Percentiles rank a stretch among this genome's conserved stretches.
Evolutionary conservation across 2,113 vertebrate species (phyloP).

Genomic region (Nesospiza acunhae): DNA sequence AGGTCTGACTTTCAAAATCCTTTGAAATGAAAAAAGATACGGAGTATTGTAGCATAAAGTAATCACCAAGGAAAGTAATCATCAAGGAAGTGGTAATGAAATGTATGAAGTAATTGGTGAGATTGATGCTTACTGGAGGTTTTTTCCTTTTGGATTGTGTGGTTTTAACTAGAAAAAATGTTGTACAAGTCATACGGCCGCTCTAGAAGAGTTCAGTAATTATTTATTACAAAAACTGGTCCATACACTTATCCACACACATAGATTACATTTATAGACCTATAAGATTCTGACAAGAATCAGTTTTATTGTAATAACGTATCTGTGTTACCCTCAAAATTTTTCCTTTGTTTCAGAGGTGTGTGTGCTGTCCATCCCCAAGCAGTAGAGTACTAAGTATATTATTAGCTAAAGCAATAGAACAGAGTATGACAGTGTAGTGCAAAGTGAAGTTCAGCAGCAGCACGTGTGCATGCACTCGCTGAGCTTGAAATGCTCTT

Average conservation of each 20-base stretch:
- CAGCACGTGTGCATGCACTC: rapidly evolving
- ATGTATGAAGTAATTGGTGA: not conserved
- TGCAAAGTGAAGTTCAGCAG: not conserved
- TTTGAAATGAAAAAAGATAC: not conserved
- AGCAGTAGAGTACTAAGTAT: not conserved
- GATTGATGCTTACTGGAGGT: not conserved
- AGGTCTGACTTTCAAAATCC: not conserved
- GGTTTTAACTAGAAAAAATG: not conserved
- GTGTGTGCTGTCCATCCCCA: not conserved
- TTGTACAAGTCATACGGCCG: not conserved
- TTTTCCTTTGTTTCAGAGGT: not conserved
- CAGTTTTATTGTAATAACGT: not conserved
- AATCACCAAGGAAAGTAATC: not conserved
- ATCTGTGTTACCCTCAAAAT: not conserved
- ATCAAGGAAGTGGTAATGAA: not conserved
- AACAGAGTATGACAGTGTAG: not conserved
- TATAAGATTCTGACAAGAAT: not conserved
- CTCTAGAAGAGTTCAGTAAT: not conserved
- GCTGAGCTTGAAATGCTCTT: not conserved
- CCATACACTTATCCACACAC: not conserved
- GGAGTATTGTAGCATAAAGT: not conserved
- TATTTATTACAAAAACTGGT: not conserved
- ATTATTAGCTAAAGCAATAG: not conserved
- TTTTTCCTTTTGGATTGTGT: not conserved
- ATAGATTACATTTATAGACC: not conserved